Evolutionary conservation across 2,113 vertebrate species (phyloP).

Genomic region (Paramisgurnus dabryanus): DNA sequence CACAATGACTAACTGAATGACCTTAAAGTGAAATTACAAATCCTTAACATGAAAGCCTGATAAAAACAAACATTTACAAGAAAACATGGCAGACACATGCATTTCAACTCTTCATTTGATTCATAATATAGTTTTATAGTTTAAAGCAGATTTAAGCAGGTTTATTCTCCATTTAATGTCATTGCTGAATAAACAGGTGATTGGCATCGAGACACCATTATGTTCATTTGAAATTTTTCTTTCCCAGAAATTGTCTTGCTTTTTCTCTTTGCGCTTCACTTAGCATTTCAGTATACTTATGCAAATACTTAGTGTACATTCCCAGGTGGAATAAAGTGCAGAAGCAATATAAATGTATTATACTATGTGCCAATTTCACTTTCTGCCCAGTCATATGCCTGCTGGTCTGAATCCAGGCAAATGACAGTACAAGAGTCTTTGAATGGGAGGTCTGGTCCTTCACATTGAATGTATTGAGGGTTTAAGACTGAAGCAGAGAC

Average conservation of each 20-base stretch:
- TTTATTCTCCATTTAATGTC: not conserved
- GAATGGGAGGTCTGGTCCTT: slow-evolving; percentile 58
- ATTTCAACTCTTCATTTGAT: too few species aligned
- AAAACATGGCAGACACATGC: too few species aligned
- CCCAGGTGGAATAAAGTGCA: not conserved
- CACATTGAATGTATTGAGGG: slow-evolving; percentile 64
- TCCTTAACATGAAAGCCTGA: too few species aligned
- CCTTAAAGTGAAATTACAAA: too few species aligned
- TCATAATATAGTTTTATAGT: too few species aligned
- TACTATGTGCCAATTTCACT: slow-evolving; percentile 60
- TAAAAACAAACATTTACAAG: too few species aligned
- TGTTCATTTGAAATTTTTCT: not conserved
- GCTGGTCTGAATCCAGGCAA: slow-evolving; percentile 73
- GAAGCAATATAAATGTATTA: slow-evolving; percentile 59
- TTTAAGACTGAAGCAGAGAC: slow-evolving; percentile 70
- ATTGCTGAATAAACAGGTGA: not conserved
- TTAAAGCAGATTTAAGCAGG: too few species aligned
- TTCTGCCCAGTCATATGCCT: slow-evolving; percentile 59
- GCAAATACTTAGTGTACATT: not conserved
- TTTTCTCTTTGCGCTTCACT: not conserved
- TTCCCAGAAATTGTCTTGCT: not conserved
- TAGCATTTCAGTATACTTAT: not conserved
- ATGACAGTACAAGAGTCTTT: slow-evolving; percentile 69
- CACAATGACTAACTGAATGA: too few species aligned
- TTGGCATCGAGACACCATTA: not conserved